Base-by-base conservation (phyloP, 2,797 vertebrate species). In the Hemitrygon akajei region DNA sequence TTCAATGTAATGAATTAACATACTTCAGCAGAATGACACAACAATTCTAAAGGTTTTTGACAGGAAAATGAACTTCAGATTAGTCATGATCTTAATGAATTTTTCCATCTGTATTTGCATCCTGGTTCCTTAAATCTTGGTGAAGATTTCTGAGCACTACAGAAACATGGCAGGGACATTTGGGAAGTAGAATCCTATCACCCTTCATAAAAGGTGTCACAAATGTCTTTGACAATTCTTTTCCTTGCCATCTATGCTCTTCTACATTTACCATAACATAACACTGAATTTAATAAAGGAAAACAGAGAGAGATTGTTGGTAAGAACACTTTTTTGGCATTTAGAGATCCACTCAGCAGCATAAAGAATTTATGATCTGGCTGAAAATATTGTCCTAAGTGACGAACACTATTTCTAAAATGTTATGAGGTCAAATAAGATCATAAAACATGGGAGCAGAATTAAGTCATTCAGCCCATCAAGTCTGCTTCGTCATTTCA, bases 191-290 rank as follows among this genome's bases (percentile, higher is more conserved):
- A 27, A 75, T 47, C 4, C 1, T 77, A n/a, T 93, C 0, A 25
- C 97, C 95, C 98, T 98, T 98, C 97, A 25, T 97, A 95, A 94
- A 94, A 37, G 12, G 34, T 18, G 6, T 37, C 34, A 11, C 77
- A 79, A 76, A 37, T 7, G 34, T 16, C 34, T 79, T 6, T n/a
- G 30, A 34, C 34, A 37, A 79, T 79, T 79, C 77, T 34, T 79
- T 37, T 37, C 3, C 16, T 37, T 20, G 34, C 77, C 77, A 34
- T 14, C n/a, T 79, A 11, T 27, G n/a, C 34, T 0, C 77, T 76
- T 30, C 76, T 34, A 10, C n/a, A 79, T 79, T 18, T 14, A 79
- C 34, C 77, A 79, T n/a, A 34, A 34, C 56, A 58, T 86, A 20
- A 56, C 47, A 86, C 37, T 27, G 20, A 30, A 56, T 25, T 56